A percentile compares a stretch with the other conserved stretches of the same genome.
Conservation (phyloP, 2,797 vertebrate species). For the Galagoides demidoff region DNA sequence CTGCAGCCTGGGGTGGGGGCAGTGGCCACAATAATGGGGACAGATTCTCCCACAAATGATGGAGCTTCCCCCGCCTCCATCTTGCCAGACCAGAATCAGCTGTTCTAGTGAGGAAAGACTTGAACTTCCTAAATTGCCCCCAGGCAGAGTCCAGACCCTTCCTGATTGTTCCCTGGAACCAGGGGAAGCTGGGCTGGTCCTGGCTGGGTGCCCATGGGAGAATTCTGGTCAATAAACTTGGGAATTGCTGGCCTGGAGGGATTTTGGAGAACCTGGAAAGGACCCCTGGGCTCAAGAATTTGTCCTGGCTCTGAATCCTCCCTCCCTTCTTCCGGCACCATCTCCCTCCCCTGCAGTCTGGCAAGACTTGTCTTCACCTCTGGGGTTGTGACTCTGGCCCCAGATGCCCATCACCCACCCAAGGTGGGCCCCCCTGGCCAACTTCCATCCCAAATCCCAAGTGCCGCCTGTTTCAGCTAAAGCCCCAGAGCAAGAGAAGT, state of each 20-base stretch:
- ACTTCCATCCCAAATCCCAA: accelerated
- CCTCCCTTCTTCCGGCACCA: no score
- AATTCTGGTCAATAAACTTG: background rate
- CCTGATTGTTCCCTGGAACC: background rate
- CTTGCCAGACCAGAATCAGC: background rate
- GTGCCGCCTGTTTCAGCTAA: background rate
- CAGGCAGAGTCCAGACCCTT: background rate
- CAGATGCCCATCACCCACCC: no score
- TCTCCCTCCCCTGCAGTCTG: no score
- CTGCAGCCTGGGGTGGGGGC: background rate
- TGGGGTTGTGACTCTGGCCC: no score
- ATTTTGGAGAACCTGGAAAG: background rate
- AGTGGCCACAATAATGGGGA: background rate
- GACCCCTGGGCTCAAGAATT: background rate
- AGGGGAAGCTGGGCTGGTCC: background rate
- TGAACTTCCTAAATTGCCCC: background rate
- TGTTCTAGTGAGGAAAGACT: background rate
- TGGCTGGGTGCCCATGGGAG: accelerated
- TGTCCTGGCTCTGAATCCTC: background rate
- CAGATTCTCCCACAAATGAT: accelerated
- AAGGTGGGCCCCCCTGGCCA: background rate
- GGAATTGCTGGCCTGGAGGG: background rate
- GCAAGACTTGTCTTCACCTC: no score
- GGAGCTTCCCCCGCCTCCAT: no score
- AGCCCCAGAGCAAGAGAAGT: background rate